Conservation (phyloP, 2,797 vertebrate species). For the Macroramphosus scolopax region DNA sequence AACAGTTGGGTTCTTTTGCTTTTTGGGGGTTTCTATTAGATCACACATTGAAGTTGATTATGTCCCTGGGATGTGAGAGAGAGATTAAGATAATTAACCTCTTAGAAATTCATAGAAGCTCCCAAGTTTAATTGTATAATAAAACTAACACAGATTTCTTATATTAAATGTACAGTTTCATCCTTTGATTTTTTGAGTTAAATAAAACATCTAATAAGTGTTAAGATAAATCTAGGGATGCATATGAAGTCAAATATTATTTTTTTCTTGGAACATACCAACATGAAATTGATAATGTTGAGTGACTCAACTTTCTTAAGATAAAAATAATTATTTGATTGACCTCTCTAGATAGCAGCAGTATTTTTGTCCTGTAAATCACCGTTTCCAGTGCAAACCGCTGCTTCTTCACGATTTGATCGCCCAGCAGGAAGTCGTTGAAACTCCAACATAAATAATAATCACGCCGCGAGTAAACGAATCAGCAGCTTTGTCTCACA, state of each 20-base stretch:
- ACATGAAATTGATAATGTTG: conserved; percentile 7
- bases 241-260: conserved; percentile 4
- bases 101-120: conserved; percentile 1
- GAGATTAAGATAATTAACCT: not conserved
- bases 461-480: conserved; percentile 76
- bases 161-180: conserved; percentile 15
- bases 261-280: conserved; percentile 1
- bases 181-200: conserved; percentile 3
- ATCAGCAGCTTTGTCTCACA: conserved; percentile 72
- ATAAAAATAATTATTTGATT: conserved; percentile 20
- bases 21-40: too few species aligned
- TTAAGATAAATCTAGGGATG: not conserved
- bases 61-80: not conserved
- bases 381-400: conserved; percentile 30
- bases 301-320: conserved; percentile 17
- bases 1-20: not conserved
- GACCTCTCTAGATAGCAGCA: conserved; percentile 18
- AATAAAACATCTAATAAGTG: not conserved
- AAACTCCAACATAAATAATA: conserved; percentile 77
- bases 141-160: not conserved
- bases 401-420: conserved; percentile 55
- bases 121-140: too few species aligned
- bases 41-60: not conserved
- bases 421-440: conserved; percentile 67
- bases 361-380: conserved; percentile 27